Evolutionary conservation across 2,797 vertebrate genomes (phyloP).

Genomic region (Falco novaeseelandiae): DNA sequence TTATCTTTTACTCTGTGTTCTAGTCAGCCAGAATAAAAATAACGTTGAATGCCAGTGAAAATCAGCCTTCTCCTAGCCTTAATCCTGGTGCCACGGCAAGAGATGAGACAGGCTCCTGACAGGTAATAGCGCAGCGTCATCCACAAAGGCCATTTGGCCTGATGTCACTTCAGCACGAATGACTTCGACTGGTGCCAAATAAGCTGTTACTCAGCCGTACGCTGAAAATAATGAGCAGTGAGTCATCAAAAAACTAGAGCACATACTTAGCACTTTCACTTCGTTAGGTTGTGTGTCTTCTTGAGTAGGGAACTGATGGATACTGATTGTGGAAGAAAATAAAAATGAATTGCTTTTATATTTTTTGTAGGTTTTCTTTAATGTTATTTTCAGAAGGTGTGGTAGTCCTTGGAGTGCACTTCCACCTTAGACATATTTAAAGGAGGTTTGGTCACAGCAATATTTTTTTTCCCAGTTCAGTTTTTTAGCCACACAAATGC

Average conservation of each 20-base stretch:
- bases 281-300: neutral
- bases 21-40: conserved; percentile 15
- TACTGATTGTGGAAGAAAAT: neutral
- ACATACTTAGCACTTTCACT: neutral
- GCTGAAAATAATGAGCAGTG: neutral
- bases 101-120: neutral
- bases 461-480: neutral
- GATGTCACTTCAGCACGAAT: neutral
- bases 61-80: neutral
- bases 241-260: neutral
- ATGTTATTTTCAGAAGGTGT: neutral
- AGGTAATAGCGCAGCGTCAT: neutral
- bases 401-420: neutral
- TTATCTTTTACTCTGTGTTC: neutral
- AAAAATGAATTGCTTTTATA: neutral
- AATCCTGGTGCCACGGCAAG: neutral
- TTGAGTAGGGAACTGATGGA: neutral
- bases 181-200: neutral
- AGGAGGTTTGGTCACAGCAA: neutral
- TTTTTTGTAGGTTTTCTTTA: neutral
- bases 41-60: neutral
- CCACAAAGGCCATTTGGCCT: neutral
- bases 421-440: neutral
- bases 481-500: neutral
- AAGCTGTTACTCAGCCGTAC: neutral